Evolutionary conservation across 2,797 vertebrate species (phyloP).

Genomic region (Garrulus glandarius): DNA sequence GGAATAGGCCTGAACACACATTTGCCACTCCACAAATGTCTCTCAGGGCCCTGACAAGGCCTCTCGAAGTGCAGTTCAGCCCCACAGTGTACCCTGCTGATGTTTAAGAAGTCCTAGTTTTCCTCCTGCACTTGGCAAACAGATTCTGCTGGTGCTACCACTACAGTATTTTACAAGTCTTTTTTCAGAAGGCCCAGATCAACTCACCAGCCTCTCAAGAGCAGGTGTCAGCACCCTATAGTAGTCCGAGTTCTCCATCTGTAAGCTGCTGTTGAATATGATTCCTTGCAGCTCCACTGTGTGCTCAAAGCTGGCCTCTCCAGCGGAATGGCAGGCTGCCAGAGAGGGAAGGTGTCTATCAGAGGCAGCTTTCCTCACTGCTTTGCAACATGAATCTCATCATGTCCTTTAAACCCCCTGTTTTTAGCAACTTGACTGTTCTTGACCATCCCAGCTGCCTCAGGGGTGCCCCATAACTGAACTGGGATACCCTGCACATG

Average conservation of each 20-base stretch:
- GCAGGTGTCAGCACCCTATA: slow-evolving; percentile 78
- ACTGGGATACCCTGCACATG: background rate
- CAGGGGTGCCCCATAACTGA: accelerated
- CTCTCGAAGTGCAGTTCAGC: background rate
- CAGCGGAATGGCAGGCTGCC: slow-evolving; percentile 79
- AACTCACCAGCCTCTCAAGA: slow-evolving; percentile 83
- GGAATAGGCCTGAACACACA: background rate
- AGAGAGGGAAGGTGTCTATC: background rate
- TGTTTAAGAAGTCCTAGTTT: background rate
- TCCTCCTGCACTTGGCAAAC: background rate
- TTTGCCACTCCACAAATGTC: background rate
- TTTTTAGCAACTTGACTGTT: background rate
- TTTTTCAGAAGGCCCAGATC: background rate
- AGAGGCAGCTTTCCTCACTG: background rate
- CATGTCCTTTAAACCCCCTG: background rate
- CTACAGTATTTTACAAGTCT: background rate
- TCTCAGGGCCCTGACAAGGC: background rate
- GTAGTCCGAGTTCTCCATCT: slow-evolving; percentile 77
- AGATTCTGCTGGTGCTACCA: background rate
- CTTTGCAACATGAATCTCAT: background rate
- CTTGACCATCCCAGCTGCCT: background rate
- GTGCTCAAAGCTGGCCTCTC: slow-evolving; percentile 85
- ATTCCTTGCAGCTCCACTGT: slow-evolving; percentile 85
- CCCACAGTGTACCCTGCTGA: background rate
- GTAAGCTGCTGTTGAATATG: slow-evolving; percentile 77